Percentiles rank a stretch among this genome's conserved stretches.
phyloP scores from a whole-genome alignment of 1,140 invertebrate species.

The Brevipalpus yothersi region DNA sequence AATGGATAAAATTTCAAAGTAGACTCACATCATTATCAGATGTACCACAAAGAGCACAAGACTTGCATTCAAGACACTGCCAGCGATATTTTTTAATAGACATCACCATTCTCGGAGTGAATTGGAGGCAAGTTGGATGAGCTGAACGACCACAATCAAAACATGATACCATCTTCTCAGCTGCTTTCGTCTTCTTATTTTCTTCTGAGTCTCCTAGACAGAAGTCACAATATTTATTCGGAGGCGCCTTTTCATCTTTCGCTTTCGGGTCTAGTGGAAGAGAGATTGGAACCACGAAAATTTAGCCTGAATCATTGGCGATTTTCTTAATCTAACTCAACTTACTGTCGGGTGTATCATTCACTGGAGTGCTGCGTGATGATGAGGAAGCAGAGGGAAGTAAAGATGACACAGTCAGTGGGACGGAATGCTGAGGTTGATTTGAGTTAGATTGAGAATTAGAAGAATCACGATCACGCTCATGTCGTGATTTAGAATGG shows the following conservation, averaged over 20 bases:
- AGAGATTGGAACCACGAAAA: neutral
- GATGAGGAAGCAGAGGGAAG: neutral
- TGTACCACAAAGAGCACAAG: slow-evolving; percentile 91
- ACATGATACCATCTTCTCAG: slow-evolving; percentile 92
- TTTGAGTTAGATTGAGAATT: neutral
- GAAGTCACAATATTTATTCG: slow-evolving; percentile 89
- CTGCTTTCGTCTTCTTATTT: slow-evolving; percentile 82
- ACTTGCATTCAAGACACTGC: slow-evolving; percentile 99
- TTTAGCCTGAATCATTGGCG: neutral
- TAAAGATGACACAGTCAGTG: neutral
- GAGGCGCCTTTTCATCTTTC: slow-evolving; percentile 27
- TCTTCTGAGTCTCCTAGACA: slow-evolving; percentile 79
- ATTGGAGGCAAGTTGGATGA: slow-evolving; percentile 86
- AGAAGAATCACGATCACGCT: neutral
- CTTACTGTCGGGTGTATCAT: neutral
- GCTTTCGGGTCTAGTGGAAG: neutral
- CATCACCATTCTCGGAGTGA: slow-evolving; percentile 93
- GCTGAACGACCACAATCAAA: slow-evolving; percentile 94
- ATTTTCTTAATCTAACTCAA: neutral
- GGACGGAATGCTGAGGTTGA: neutral
- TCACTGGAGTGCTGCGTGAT: neutral
- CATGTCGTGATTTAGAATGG: no score
- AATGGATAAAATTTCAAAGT: slow-evolving; percentile 1
- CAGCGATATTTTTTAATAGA: slow-evolving; percentile 91
- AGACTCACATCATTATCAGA: slow-evolving; percentile 92